Evolutionary conservation across 2,888 invertebrate genomes (phyloP).

Genomic region (Lycocerus yunnanus): DNA sequence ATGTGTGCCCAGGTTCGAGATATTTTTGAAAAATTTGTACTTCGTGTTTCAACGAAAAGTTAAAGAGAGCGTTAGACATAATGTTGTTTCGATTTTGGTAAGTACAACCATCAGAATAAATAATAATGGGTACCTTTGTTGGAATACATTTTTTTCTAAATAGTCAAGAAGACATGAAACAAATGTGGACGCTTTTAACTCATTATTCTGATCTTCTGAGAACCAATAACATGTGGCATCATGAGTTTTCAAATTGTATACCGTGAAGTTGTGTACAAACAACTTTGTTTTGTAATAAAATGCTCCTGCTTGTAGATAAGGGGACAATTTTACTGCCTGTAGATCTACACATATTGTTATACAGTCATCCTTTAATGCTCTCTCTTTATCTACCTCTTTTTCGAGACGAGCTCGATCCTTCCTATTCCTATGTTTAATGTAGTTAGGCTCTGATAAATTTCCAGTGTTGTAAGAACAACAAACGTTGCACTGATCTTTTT

Average conservation of each 20-base stretch:
- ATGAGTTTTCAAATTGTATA: constrained; percentile 24
- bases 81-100: too few species aligned
- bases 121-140: neutral
- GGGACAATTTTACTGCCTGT: neutral
- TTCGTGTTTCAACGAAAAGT: too few species aligned
- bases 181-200: constrained; percentile 3
- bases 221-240: too few species aligned
- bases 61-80: too few species aligned
- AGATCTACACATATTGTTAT: neutral
- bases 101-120: too few species aligned
- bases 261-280: constrained; percentile 30
- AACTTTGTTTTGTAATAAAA: constrained; percentile 33
- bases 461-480: neutral
- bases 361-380: neutral
- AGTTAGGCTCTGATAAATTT: too few species aligned
- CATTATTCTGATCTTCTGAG: neutral
- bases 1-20: too few species aligned
- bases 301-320: constrained; percentile 12
- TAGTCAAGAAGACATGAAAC: neutral
- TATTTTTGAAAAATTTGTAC: too few species aligned
- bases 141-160: neutral
- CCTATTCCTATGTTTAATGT: neutral
- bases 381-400: neutral
- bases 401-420: neutral
- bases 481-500: constrained; percentile 8